Base-by-base conservation (phyloP, 2,797 vertebrate genomes). In the Hyperoplus immaculatus region DNA sequence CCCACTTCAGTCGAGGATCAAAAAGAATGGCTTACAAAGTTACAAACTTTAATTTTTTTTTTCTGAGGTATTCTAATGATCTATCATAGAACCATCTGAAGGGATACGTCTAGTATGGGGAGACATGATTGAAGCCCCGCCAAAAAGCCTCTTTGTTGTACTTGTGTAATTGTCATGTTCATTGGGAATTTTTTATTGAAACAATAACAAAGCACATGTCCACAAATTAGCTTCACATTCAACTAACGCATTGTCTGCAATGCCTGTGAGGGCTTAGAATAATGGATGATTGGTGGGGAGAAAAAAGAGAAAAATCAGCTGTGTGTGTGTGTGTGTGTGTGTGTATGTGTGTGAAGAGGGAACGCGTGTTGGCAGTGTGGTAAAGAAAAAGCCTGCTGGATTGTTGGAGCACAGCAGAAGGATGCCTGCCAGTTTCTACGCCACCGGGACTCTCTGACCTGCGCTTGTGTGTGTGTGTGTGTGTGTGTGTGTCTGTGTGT, bases 141-240 rank as follows among this genome's bases (percentile, higher is more conserved):
- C 90, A 92, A 81, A 29, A 78, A 88, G 86, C 86, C 88, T 86
- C 78, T 91, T 92, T 93, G 92, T 94, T 90, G 90, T 82, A 81
- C 87, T 93, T 87, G 90, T 92, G 91, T 93, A 91, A 92, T 93
- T 89, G 89, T 87, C 86, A 58, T 91, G 88, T 92, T 92, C 87
- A 84, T 78, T 79, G 90, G 91, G 90, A 87, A 84, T 92, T 92
- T 29, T 91, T 90, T 91, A 91, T 91, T 93, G 93, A 94, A 91
- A 92, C 87, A 91, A 87, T 88, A 92, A 93, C 92, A 94, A 93
- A 93, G 92, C 90, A 75, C 89, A 91, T 91, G 93, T 92, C 90
- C 84, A 86, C 87, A 92, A 94, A 94, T 94, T 91, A 93, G 92
- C 92, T 88, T 90, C 84, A 75, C 84, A 87, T 90, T 90, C 88